Conservation (phyloP, 2,797 vertebrate genomes). For the Erethizon dorsatum region DNA sequence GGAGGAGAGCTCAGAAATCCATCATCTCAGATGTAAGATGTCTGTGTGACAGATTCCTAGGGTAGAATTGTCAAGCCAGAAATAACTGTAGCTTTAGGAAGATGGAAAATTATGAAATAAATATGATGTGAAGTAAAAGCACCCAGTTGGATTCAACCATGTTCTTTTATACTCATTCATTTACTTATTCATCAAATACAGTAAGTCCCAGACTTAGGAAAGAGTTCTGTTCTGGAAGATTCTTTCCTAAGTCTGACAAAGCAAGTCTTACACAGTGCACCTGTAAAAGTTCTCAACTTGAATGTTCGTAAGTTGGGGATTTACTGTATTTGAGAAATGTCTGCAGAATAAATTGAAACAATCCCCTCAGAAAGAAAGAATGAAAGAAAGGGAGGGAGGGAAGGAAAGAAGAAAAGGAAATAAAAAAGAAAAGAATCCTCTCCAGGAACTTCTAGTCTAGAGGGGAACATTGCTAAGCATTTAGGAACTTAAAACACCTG, state of each 20-base stretch:
- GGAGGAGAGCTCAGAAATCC: background rate
- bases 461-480: background rate
- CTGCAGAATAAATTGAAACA: background rate
- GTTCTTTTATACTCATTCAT: background rate
- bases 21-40: background rate
- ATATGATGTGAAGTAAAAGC: background rate
- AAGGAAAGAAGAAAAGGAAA: too few relatives aligned
- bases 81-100: constrained; percentile 8
- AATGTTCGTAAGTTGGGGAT: background rate
- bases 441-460: background rate
- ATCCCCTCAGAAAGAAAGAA: background rate
- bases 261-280: background rate
- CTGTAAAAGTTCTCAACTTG: background rate
- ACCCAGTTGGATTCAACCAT: background rate
- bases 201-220: background rate
- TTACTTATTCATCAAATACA: background rate
- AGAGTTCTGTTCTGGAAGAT: background rate
- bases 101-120: background rate
- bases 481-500: background rate
- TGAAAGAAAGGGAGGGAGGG: too few relatives aligned
- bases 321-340: constrained; percentile 34
- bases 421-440: background rate
- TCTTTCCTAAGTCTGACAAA: background rate
- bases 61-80: background rate
- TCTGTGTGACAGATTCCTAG: background rate